phyloP scores from a whole-genome alignment of 2,797 vertebrate species.

The Crenuchus spilurus region DNA sequence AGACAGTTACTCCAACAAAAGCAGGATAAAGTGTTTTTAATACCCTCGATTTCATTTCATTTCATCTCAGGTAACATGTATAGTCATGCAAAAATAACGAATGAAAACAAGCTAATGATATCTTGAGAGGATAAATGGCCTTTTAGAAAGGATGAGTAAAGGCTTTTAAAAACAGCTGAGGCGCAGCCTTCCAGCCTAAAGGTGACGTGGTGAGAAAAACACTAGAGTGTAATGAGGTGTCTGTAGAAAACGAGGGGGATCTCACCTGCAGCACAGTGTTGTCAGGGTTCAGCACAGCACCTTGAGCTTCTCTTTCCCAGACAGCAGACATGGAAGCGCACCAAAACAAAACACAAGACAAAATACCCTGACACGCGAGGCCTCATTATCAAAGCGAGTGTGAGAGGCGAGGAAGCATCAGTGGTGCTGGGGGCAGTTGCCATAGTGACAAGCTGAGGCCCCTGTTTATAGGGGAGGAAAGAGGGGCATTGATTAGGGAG shows the following conservation, averaged over 20 bases:
- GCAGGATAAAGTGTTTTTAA: no score
- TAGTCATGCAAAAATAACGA: no score
- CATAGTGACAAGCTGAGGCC: slow-evolving; percentile 48
- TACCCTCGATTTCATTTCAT: no score
- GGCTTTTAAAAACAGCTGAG: no score
- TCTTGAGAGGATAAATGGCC: no score
- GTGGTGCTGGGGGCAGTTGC: slow-evolving; percentile 47
- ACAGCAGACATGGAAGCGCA: slow-evolving; percentile 7
- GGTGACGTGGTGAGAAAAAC: no score
- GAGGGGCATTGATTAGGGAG: slow-evolving; percentile 34
- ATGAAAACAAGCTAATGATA: no score
- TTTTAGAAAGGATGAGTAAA: no score
- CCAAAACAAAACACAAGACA: not conserved
- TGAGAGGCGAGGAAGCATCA: slow-evolving; percentile 15
- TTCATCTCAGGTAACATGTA: no score
- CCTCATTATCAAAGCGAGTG: slow-evolving; percentile 31
- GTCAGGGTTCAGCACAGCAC: slow-evolving; percentile 4
- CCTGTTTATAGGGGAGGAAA: slow-evolving; percentile 29
- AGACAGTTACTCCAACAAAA: no score
- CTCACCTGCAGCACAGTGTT: not conserved
- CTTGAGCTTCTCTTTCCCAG: not conserved
- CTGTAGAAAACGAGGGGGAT: not conserved
- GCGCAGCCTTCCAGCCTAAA: no score
- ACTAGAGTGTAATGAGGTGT: slow-evolving; percentile 6
- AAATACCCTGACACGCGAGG: not conserved